Evolutionary conservation across 2,888 invertebrate species (phyloP).

Genomic region (Cotesia congregata): DNA sequence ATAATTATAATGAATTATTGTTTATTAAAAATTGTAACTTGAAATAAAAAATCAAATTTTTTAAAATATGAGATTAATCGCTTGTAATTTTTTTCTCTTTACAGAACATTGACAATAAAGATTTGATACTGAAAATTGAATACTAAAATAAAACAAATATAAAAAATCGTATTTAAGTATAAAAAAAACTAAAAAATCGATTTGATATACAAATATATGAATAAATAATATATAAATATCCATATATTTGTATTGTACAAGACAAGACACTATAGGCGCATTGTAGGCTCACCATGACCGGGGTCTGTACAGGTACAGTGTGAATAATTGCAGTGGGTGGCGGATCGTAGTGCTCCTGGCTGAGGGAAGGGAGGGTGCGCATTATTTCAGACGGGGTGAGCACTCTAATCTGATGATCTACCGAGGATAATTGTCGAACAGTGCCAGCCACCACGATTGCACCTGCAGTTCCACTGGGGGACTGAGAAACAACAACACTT

Average conservation of each 20-base stretch:
- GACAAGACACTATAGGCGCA: conserved; percentile 69
- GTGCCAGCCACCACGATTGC: conserved; percentile 70
- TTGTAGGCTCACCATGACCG: conserved; percentile 71
- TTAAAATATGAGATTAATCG: background rate
- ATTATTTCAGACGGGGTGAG: conserved; percentile 91
- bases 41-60: background rate
- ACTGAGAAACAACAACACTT: conserved; percentile 49
- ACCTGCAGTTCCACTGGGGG: conserved; percentile 68
- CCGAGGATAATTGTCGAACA: conserved; percentile 71
- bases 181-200: conserved; percentile 35
- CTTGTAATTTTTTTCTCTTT: background rate
- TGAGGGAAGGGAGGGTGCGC: conserved; percentile 90
- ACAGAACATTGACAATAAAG: conserved; percentile 21
- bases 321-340: conserved; percentile 73
- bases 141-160: background rate
- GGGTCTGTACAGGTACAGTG: conserved; percentile 71
- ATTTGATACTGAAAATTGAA: conserved; percentile 12
- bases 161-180: conserved; percentile 36
- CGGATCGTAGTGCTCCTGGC: conserved; percentile 79
- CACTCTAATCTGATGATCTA: conserved; percentile 89
- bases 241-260: conserved; percentile 49
- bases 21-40: background rate
- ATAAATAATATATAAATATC: conserved; percentile 37
- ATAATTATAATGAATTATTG: background rate
- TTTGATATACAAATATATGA: conserved; percentile 53